These are phyloP conservation scores for Coboldia fuscipes DNA, from an alignment of 1,140 invertebrate species.

Conservation along the genomic window DNA sequence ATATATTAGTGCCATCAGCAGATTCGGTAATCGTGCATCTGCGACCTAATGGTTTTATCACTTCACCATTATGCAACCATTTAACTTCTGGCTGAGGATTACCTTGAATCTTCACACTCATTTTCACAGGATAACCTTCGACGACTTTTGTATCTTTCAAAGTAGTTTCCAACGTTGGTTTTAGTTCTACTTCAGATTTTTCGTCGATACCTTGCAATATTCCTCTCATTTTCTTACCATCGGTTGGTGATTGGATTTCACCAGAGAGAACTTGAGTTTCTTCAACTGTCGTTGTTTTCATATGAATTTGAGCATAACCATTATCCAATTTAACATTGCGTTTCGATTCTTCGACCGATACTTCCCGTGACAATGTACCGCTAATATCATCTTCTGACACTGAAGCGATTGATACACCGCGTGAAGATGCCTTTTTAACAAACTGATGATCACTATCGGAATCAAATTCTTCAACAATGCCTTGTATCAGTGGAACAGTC, in stretches of 20 bases:
- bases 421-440: slow-evolving; percentile 10
- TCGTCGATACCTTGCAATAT: background rate
- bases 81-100: slow-evolving; percentile 81
- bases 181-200: slow-evolving; percentile 1
- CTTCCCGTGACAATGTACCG: slow-evolving; percentile 28
- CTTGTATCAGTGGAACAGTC: slow-evolving; percentile 15
- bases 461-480: slow-evolving; percentile 29
- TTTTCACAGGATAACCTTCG: slow-evolving; percentile 49
- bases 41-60: slow-evolving; percentile 53
- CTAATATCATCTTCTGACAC: slow-evolving; percentile 39
- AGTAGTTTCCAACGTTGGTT: background rate
- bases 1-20: slow-evolving; percentile 55
- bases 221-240: background rate
- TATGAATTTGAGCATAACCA: slow-evolving; percentile 1
- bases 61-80: slow-evolving; percentile 69
- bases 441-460: slow-evolving; percentile 19
- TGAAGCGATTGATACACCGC: slow-evolving; percentile 37
- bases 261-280: slow-evolving; percentile 7
- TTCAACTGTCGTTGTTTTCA: slow-evolving; percentile 9
- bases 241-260: background rate
- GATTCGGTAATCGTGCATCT: slow-evolving; percentile 60
- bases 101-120: slow-evolving; percentile 55
- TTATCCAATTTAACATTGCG: slow-evolving; percentile 11
- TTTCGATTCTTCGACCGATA: slow-evolving; percentile 29
- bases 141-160: slow-evolving; percentile 29